phyloP scores from a whole-genome alignment of 2,888 invertebrate genomes.

The Magallana nippona region DNA sequence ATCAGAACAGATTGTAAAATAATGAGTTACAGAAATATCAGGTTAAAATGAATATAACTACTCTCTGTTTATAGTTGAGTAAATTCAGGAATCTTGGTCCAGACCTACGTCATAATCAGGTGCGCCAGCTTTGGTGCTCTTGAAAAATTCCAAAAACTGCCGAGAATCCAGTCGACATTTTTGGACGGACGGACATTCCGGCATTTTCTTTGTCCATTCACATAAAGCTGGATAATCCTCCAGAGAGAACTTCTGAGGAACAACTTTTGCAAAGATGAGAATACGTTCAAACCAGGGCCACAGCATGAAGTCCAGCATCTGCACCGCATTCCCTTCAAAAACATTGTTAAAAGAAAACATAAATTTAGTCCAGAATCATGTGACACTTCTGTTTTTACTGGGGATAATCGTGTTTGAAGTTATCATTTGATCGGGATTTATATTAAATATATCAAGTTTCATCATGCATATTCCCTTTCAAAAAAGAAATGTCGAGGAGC shows the following conservation, averaged over 20 bases:
- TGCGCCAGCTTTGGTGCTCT: neutral
- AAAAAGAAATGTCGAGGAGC: no score
- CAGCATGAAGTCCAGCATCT: constrained; percentile 56
- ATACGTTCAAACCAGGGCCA: constrained; percentile 58
- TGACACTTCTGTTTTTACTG: no score
- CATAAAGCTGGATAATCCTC: constrained; percentile 46
- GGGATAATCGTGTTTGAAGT: no score
- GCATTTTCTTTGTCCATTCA: constrained; percentile 54
- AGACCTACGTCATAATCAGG: constrained; percentile 36
- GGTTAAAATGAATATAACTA: neutral
- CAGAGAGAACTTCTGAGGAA: constrained; percentile 29
- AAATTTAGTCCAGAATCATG: neutral
- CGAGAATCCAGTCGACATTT: constrained; percentile 8
- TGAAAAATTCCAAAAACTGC: neutral
- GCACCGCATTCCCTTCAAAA: constrained; percentile 51
- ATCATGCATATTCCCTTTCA: no score
- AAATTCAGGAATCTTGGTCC: neutral
- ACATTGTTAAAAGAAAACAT: neutral
- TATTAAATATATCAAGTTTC: no score
- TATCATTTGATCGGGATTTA: no score
- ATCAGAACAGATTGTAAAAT: no score
- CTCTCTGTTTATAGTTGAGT: no score
- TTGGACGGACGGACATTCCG: constrained; percentile 53
- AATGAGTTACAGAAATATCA: no score
- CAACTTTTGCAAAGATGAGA: constrained; percentile 18